phyloP scores from a whole-genome alignment of 1,140 invertebrate genomes.

The Drosophila saltans region DNA sequence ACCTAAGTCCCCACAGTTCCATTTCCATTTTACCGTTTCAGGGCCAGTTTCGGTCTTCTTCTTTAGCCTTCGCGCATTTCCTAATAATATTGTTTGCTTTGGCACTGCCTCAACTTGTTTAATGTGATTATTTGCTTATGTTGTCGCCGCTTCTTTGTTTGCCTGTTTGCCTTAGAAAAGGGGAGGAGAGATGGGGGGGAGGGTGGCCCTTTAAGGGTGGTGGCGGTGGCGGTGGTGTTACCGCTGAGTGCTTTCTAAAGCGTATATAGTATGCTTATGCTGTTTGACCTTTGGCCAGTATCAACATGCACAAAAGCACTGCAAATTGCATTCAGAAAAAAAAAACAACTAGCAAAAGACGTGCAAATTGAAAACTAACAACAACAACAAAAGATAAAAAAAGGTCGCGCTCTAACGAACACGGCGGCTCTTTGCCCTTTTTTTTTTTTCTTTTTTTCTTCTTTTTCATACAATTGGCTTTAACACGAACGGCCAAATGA shows the following conservation, averaged over 20 bases:
- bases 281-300: slow-evolving; percentile 1
- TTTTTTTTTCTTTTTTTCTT: background rate
- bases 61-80: slow-evolving; percentile 13
- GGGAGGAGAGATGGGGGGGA: too few species aligned
- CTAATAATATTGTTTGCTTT: slow-evolving; percentile 19
- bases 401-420: background rate
- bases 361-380: background rate
- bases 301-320: slow-evolving; percentile 2
- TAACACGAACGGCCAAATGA: slow-evolving; percentile 9
- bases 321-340: background rate
- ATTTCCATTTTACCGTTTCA: background rate
- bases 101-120: slow-evolving; percentile 23
- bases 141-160: slow-evolving; percentile 25
- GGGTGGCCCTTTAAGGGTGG: too few species aligned
- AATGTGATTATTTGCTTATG: slow-evolving; percentile 31
- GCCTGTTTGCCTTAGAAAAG: background rate
- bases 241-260: background rate
- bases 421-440: background rate
- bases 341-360: background rate
- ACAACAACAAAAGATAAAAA: background rate
- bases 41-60: slow-evolving; percentile 8
- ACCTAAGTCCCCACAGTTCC: too few species aligned
- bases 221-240: background rate
- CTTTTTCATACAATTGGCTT: background rate
- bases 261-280: background rate